Base-by-base conservation (phyloP, 1,140 invertebrate species). In the Cheumatopsyche charites region DNA sequence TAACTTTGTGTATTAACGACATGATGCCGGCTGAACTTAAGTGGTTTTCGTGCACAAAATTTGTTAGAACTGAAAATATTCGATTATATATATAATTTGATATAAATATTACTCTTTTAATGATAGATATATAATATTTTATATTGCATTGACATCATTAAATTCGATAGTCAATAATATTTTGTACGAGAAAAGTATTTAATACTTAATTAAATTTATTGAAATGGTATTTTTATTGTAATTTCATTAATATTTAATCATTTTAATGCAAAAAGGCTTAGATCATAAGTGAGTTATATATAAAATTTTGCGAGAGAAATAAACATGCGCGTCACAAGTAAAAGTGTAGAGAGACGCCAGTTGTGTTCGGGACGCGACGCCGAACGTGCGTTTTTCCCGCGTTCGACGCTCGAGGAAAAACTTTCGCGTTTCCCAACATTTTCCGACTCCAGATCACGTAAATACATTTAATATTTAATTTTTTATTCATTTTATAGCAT, bases 1-100 rank as follows among this genome's bases (percentile, higher is more conserved):
- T 58, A 58, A 58, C 55, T 58, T 58, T 58, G 55, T 58, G 55
- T 58, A 58, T 58, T 58, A 58, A 58, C 55, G 55, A 58, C 55
- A 58, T 23, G 55, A 58, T 58, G 55, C 55, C 55, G 23, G 55
- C 55, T 58, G 55, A 58, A 58, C 55, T 58, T 58, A 58, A 58
- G 55, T 58, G 55, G 55, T 58, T 58, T 58, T 58, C 21, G 55
- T 21, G 55, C 55, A 23, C 17, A 58, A 58, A 58, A 58, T 58
- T 58, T 58, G 55, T 58, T 58, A 25, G 55, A 58, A 58, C n/a
- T n/a, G n/a, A n/a, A n/a, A n/a, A n/a, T n/a, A 58, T 19, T 25
- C 3, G 29, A 36, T 36, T 36, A 4, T 36, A 36, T 36, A 36
- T 3, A 36, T 36, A n/a, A n/a, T n/a, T n/a, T n/a, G n/a, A n/a